A percentile compares a stretch with the other conserved stretches of the same genome.
Conservation (phyloP, 2,797 vertebrate genomes). For the Melanotaenia boesemani region DNA sequence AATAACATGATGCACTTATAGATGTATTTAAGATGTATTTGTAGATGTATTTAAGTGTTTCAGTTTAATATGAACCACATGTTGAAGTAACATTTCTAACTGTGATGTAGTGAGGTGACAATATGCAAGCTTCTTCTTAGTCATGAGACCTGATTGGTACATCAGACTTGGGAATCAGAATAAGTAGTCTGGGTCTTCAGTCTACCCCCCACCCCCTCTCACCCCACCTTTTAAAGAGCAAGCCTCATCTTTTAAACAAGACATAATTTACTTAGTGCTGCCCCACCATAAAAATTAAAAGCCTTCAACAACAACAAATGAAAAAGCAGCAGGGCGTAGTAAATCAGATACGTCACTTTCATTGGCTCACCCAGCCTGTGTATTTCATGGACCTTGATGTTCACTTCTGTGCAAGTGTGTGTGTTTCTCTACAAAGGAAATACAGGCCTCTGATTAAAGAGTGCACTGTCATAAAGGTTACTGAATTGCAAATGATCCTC, state of each 20-base stretch:
- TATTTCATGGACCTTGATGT: constrained; percentile 90
- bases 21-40: no score
- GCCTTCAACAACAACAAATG: constrained; percentile 92
- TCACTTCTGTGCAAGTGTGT: constrained; percentile 88
- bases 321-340: constrained; percentile 85
- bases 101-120: background rate
- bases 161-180: background rate
- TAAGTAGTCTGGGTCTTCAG: constrained; percentile 31
- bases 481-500: constrained; percentile 99
- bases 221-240: constrained; percentile 51
- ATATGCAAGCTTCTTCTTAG: background rate
- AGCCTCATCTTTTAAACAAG: constrained; percentile 80
- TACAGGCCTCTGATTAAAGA: constrained; percentile 99
- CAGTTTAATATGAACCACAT: background rate
- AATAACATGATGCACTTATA: no score
- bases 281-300: constrained; percentile 93
- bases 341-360: constrained; percentile 91
- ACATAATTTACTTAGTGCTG: constrained; percentile 92
- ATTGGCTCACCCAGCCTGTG: constrained; percentile 89
- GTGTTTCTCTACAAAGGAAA: constrained; percentile 92
- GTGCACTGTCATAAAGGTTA: constrained; percentile 99
- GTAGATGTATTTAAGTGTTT: no score
- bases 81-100: background rate
- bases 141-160: background rate
- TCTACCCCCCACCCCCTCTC: constrained; percentile 21